Conservation (phyloP, 2,797 vertebrate genomes). For the Coluber constrictor region DNA sequence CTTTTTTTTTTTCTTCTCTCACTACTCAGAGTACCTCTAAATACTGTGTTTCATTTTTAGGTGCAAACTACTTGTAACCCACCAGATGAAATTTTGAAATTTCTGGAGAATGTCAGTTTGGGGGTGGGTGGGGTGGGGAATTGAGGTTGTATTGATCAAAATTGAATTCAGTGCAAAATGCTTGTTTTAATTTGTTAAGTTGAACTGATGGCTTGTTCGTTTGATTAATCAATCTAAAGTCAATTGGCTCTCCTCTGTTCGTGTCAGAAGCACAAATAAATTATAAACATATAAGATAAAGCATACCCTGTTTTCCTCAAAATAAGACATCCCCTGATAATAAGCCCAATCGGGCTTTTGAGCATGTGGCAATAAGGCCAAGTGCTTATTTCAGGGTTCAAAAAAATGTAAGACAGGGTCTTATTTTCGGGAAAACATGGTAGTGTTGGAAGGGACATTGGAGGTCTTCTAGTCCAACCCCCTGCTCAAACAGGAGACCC, state of each 20-base stretch:
- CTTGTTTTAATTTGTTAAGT: not conserved
- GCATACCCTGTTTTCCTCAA: too few relatives aligned
- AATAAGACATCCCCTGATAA: too few relatives aligned
- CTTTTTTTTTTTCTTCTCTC: not conserved
- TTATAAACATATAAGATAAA: too few relatives aligned
- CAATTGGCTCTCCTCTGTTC: not conserved
- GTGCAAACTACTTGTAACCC: not conserved
- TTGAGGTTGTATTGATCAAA: not conserved
- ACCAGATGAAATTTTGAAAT: not conserved
- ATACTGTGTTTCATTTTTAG: not conserved
- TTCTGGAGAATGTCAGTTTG: not conserved
- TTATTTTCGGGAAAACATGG: too few relatives aligned
- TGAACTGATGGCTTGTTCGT: not conserved
- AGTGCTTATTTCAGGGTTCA: too few relatives aligned
- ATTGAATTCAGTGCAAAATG: not conserved
- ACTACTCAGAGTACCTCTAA: not conserved
- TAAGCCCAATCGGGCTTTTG: too few relatives aligned
- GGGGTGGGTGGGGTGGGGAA: not conserved
- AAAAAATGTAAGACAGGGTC: too few relatives aligned
- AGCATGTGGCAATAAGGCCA: too few relatives aligned
- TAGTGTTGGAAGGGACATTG: too few relatives aligned
- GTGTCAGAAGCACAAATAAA: too few relatives aligned
- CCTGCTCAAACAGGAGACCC: too few relatives aligned
- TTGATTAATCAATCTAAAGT: not conserved
- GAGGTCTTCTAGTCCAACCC: too few relatives aligned